Evolutionary conservation across 2,888 invertebrate genomes (phyloP), one percentile per base, ranked within the genome.

Genomic region (Hirtodrosophila duncani): DNA sequence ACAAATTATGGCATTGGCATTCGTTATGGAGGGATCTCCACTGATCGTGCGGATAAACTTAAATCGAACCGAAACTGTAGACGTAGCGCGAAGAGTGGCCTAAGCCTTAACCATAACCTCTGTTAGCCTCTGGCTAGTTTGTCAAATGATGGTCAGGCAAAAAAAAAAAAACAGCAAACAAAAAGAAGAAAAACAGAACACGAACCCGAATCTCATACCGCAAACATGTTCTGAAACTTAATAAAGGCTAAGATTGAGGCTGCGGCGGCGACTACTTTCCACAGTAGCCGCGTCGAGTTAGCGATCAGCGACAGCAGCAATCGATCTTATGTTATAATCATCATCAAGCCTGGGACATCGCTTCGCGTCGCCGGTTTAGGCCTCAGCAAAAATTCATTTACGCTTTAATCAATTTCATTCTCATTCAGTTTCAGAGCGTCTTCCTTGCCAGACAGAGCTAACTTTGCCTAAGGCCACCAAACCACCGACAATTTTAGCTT

Each of bases 221-320:
- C 27, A 58, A 53, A 57, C 67, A 53, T 65, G 62, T 62, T 63
- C 38, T 20, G 57, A 59, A 67, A 77, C 59, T 68, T 67, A 72
- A 77, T 74, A 63, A 59, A 64, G 48, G 41, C 50, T 33, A 21
- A 8, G 29, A 10, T 37, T 14, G 20, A 36, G 18, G 16, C 17
- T 16, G 38, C 31, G 10, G 39, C 74, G 67, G 59, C 75, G 49
- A 74, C 79, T 70, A 77, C 62, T 81, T 77, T 77, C 78, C 48
- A 84, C 84, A 82, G 84, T 84, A 84, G 84, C 84, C 59, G 56
- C 84, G 68, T 81, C 84, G 78, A 84, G 85, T 84, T 85, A 84
- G 84, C 83, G 83, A 82, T 82, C 85, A 82, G 75, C 80, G 81
- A 81, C 82, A 82, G 77, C 77, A 75, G 79, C 81, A 67, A 84